A percentile compares a stretch with the other conserved stretches of the same genome.
phyloP scores from a whole-genome alignment of 2,888 invertebrate species.

The Euspilapteryx auroguttella region DNA sequence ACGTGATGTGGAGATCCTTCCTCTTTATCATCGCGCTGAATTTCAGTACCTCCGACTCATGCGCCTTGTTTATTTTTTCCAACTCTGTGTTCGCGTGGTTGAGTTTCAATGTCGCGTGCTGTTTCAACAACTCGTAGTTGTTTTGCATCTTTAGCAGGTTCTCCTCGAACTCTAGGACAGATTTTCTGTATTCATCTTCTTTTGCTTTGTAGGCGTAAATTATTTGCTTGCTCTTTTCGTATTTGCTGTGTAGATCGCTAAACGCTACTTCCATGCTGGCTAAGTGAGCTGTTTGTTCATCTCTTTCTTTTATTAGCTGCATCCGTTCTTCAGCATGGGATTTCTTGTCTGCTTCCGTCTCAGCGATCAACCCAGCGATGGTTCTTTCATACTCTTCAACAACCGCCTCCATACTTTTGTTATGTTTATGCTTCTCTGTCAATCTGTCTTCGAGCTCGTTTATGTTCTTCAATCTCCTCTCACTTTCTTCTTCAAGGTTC shows the following conservation, averaged over 20 bases:
- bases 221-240: slow-evolving; percentile 66
- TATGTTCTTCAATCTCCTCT: slow-evolving; percentile 29
- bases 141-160: slow-evolving; percentile 75
- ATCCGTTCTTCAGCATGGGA: slow-evolving; percentile 53
- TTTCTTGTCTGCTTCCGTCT: slow-evolving; percentile 70
- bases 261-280: slow-evolving; percentile 66
- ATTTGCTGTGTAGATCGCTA: slow-evolving; percentile 66
- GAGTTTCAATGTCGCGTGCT: slow-evolving; percentile 86
- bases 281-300: slow-evolving; percentile 64
- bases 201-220: slow-evolving; percentile 55
- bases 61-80: slow-evolving; percentile 69
- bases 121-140: slow-evolving; percentile 83
- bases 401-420: slow-evolving; percentile 65
- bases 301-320: slow-evolving; percentile 58
- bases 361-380: slow-evolving; percentile 72
- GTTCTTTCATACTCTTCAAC: slow-evolving; percentile 80
- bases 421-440: slow-evolving; percentile 38
- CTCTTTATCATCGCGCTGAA: slow-evolving; percentile 85
- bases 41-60: slow-evolving; percentile 81
- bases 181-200: slow-evolving; percentile 70
- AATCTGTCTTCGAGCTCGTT: slow-evolving; percentile 36
- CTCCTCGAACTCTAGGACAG: slow-evolving; percentile 69
- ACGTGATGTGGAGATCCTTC: slow-evolving; percentile 81
- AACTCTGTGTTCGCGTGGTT: slow-evolving; percentile 76
- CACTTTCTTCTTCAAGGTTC: slow-evolving; percentile 27